phyloP scores from a whole-genome alignment of 2,113 vertebrate species.

The Ailuropoda melanoleuca region DNA sequence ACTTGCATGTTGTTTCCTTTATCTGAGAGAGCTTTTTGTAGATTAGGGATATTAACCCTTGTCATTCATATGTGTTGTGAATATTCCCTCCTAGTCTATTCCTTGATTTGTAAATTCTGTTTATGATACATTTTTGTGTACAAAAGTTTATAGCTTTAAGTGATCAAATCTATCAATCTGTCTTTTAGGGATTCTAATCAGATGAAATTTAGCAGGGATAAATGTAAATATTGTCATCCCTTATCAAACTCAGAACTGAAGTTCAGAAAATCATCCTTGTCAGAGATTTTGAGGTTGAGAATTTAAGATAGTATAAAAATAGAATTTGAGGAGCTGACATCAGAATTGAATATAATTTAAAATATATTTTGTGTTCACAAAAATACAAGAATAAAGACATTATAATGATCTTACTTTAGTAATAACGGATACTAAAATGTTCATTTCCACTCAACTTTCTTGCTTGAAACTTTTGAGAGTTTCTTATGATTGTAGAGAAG shows the following conservation, averaged over 20 bases:
- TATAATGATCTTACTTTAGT: neutral
- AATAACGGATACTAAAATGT: neutral
- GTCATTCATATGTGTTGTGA: neutral
- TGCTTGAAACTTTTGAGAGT: conserved; percentile 4
- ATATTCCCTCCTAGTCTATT: neutral
- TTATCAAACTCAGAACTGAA: conserved; percentile 32
- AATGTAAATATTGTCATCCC: neutral
- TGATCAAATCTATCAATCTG: neutral
- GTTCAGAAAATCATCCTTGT: neutral
- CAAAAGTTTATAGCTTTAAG: neutral
- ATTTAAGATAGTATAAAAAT: conserved; percentile 6
- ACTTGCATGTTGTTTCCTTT: neutral
- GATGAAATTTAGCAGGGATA: neutral
- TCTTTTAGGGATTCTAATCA: neutral
- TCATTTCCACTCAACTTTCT: conserved; percentile 32
- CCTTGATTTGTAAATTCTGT: neutral
- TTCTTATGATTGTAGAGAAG: conserved; percentile 27
- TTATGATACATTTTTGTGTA: neutral
- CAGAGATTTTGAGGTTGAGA: conserved; percentile 23
- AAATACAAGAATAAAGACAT: neutral
- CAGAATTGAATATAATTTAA: neutral
- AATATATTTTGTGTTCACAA: neutral
- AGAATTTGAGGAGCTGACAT: neutral
- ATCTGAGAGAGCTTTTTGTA: neutral
- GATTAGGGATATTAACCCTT: neutral